Evolutionary conservation across 2,113 vertebrate genomes (phyloP).

Genomic region (Anoplopoma fimbria): DNA sequence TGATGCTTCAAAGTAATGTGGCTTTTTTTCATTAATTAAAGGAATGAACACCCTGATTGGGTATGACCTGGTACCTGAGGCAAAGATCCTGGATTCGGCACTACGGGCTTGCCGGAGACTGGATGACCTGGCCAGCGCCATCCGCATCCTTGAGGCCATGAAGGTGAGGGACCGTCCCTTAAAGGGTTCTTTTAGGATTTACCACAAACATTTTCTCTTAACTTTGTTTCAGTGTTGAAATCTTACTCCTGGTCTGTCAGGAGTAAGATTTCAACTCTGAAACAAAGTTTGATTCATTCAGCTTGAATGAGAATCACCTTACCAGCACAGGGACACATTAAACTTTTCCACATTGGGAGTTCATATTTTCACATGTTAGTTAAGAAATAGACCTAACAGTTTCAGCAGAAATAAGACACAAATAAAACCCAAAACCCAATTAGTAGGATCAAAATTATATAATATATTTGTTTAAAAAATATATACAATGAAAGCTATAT

Average conservation of each 20-base stretch:
- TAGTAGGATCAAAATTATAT: neutral
- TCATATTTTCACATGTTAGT: neutral
- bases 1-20: neutral
- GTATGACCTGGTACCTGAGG: slow-evolving; percentile 96
- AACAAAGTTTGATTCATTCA: no score
- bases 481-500: neutral
- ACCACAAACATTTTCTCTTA: neutral
- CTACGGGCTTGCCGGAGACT: slow-evolving; percentile 93
- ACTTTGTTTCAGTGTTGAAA: neutral
- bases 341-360: neutral
- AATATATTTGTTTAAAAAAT: neutral
- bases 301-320: no score
- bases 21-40: slow-evolving; percentile 57
- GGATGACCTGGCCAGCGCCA: slow-evolving; percentile 95
- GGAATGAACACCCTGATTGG: slow-evolving; percentile 95
- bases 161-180: slow-evolving; percentile 85
- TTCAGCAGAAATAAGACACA: neutral
- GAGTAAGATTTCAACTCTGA: no score
- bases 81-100: slow-evolving; percentile 96
- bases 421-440: neutral
- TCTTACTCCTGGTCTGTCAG: no score
- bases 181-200: neutral
- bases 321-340: neutral
- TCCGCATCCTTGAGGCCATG: slow-evolving; percentile 95
- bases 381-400: neutral